Percentiles rank a stretch among this genome's conserved stretches.
phyloP scores from a whole-genome alignment of 2,113 vertebrate species.

The Takifugu flavidus region DNA sequence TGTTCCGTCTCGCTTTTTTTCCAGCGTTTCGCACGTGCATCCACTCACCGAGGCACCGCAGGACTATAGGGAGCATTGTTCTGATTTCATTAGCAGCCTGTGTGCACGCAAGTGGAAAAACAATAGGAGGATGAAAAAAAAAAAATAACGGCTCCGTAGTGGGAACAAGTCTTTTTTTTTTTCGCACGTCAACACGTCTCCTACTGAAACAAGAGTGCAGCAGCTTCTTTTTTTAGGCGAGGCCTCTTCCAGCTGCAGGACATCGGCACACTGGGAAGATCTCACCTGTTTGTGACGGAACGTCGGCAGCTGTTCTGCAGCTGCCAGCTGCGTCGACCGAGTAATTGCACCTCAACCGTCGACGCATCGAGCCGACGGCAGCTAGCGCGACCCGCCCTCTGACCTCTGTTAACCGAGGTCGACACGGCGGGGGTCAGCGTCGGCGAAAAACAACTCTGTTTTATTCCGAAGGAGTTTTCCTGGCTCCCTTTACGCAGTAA shows the following conservation, averaged over 20 bases:
- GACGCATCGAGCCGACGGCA: slow-evolving; percentile 49
- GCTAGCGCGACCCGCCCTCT: slow-evolving; percentile 48
- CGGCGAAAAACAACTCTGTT: slow-evolving; percentile 64
- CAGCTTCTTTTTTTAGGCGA: too few species aligned
- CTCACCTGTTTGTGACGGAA: slow-evolving; percentile 27
- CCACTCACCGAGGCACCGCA: slow-evolving; percentile 44
- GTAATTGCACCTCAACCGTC: slow-evolving; percentile 47
- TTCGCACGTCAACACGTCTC: too few species aligned
- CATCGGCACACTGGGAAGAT: slow-evolving; percentile 20
- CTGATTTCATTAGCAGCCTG: slow-evolving; percentile 50
- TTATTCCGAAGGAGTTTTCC: slow-evolving; percentile 61
- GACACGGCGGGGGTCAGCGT: slow-evolving; percentile 31
- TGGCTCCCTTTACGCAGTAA: slow-evolving; percentile 70
- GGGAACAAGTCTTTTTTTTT: background rate
- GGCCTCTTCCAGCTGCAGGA: too few species aligned
- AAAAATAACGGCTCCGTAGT: background rate
- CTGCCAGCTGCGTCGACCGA: slow-evolving; percentile 42
- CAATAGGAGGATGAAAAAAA: slow-evolving; percentile 15
- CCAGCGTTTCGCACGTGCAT: slow-evolving; percentile 22
- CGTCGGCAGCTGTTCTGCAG: slow-evolving; percentile 25
- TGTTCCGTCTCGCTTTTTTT: background rate
- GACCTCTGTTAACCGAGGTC: slow-evolving; percentile 46
- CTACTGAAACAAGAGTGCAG: too few species aligned
- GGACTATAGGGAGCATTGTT: slow-evolving; percentile 41
- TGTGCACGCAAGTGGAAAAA: slow-evolving; percentile 37